Evolutionary conservation across 2,888 invertebrate genomes (phyloP).

Genomic region (Caenorhabditis wallacei): DNA sequence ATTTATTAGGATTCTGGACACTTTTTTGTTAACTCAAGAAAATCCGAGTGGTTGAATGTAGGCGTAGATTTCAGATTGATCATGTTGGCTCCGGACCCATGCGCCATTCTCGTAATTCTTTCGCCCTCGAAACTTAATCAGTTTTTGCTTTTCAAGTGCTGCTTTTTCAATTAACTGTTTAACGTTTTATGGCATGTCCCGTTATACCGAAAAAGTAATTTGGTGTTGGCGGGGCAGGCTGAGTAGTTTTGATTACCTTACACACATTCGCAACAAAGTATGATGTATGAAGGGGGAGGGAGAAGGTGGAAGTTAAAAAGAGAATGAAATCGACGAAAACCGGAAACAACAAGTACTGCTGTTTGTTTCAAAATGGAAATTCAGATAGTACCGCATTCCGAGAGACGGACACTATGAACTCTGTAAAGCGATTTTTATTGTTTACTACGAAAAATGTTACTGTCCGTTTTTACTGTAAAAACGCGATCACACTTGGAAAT

Average conservation of each 20-base stretch:
- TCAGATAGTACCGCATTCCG: slow-evolving; percentile 22
- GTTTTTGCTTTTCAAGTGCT: slow-evolving; percentile 40
- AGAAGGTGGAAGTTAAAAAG: slow-evolving; percentile 10
- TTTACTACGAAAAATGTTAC: slow-evolving; percentile 32
- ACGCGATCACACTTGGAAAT: slow-evolving; percentile 16
- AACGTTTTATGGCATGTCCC: slow-evolving; percentile 52
- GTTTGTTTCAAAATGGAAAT: slow-evolving; percentile 46
- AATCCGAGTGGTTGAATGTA: background rate
- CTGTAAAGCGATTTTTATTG: slow-evolving; percentile 46
- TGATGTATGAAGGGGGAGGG: slow-evolving; percentile 7
- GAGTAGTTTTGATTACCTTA: slow-evolving; percentile 56
- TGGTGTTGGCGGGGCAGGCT: slow-evolving; percentile 15
- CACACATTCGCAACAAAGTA: slow-evolving; percentile 42
- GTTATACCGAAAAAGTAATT: slow-evolving; percentile 53
- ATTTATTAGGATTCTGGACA: slow-evolving; percentile 49
- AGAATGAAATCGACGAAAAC: slow-evolving; percentile 27
- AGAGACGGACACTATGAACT: slow-evolving; percentile 37
- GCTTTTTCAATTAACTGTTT: slow-evolving; percentile 62
- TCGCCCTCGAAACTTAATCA: slow-evolving; percentile 51
- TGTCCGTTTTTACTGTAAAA: slow-evolving; percentile 8
- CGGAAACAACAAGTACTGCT: slow-evolving; percentile 46
- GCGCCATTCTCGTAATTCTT: slow-evolving; percentile 7
- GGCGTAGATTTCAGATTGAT: slow-evolving; percentile 4
- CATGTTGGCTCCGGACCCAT: slow-evolving; percentile 23
- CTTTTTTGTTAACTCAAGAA: slow-evolving; percentile 14